These are phyloP conservation scores for Myiozetetes cayanensis DNA, from an alignment of 2,113 vertebrate species.

Conservation along the genomic window DNA sequence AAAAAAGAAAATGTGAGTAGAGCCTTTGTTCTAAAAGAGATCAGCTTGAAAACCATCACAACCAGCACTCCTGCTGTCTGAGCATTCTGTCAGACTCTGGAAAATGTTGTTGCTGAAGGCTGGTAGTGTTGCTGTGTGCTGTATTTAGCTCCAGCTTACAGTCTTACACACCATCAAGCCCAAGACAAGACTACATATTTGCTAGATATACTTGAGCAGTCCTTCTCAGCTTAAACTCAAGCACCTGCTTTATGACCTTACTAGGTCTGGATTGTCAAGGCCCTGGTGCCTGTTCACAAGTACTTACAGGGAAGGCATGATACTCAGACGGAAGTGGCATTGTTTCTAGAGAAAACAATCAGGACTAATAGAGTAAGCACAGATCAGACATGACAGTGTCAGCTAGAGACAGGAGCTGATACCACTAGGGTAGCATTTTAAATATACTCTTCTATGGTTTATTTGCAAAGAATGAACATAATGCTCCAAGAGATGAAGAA, in stretches of 20 bases:
- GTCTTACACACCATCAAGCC: neutral
- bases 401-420: neutral
- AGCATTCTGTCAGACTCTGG: neutral
- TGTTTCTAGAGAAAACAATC: neutral
- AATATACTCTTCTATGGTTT: neutral
- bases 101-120: neutral
- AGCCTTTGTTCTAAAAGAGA: neutral
- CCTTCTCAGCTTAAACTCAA: neutral
- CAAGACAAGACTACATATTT: neutral
- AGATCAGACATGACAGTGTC: neutral
- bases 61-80: neutral
- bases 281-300: accelerated
- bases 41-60: neutral
- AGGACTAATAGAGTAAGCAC: neutral
- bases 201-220: neutral
- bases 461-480: slow-evolving; percentile 47
- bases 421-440: neutral
- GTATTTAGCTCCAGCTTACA: neutral
- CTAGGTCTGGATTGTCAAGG: neutral
- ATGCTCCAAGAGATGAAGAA: slow-evolving; percentile 29
- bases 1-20: neutral
- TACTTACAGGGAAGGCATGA: neutral
- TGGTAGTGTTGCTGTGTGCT: neutral
- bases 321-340: neutral
- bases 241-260: neutral